Conservation (phyloP, 2,797 vertebrate genomes). For the Sphaeramia orbicularis region DNA sequence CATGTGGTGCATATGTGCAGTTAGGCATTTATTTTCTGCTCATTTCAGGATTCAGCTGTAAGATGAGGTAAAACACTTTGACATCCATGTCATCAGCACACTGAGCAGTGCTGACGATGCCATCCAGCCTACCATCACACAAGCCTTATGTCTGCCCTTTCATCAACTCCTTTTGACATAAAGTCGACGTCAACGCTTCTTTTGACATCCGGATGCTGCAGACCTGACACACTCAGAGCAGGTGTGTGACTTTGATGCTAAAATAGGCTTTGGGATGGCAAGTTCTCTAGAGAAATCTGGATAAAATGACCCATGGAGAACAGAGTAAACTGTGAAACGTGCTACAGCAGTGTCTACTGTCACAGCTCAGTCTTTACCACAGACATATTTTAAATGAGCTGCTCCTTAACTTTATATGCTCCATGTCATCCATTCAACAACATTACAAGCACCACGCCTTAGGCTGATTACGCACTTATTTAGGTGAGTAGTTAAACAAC, state of each 20-base stretch:
- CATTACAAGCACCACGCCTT: neutral
- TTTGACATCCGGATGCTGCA: slow-evolving; percentile 2
- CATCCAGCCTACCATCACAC: neutral
- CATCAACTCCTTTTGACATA: neutral
- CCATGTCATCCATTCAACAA: slow-evolving; percentile 19
- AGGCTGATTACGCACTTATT: no score
- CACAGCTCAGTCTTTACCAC: slow-evolving; percentile 24
- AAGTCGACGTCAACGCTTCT: neutral
- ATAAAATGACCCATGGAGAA: slow-evolving; percentile 14
- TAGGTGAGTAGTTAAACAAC: no score
- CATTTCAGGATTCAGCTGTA: neutral
- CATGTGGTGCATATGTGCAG: neutral
- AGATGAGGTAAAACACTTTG: neutral
- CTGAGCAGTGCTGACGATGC: neutral
- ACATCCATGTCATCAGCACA: neutral
- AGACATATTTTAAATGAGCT: slow-evolving; percentile 14
- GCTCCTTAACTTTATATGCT: neutral
- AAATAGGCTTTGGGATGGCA: neutral
- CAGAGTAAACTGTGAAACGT: neutral
- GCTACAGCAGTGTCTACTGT: neutral
- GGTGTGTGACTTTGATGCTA: slow-evolving; percentile 18
- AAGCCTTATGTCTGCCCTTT: slow-evolving; percentile 11
- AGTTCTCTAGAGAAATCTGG: neutral
- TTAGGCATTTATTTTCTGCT: neutral
- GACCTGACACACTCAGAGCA: neutral